Evolutionary conservation across 2,113 vertebrate genomes (phyloP).

Genomic region (Hippocampus abdominalis): DNA sequence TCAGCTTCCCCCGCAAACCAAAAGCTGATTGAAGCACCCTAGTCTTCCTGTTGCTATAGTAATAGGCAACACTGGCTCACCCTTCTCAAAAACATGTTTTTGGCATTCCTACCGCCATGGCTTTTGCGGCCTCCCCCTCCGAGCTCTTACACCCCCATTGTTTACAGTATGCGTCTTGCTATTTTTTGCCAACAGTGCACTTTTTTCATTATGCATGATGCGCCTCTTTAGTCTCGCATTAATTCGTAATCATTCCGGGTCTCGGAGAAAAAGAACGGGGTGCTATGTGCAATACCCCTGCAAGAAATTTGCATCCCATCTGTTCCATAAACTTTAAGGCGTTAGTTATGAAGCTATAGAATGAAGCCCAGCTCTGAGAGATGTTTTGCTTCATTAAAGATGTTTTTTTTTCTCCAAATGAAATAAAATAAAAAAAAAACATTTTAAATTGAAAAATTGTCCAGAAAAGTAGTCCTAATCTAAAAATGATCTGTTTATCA

Average conservation of each 20-base stretch:
- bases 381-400: not conserved
- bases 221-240: conserved; percentile 43
- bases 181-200: conserved; percentile 50
- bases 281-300: conserved; percentile 21
- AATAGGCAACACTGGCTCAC: conserved; percentile 67
- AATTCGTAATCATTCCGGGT: conserved; percentile 40
- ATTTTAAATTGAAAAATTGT: not conserved
- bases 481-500: not conserved
- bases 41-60: conserved; percentile 75
- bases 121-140: conserved; percentile 47
- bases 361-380: not conserved
- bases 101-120: conserved; percentile 52
- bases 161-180: conserved; percentile 49
- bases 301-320: conserved; percentile 12
- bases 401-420: no score
- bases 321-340: conserved; percentile 13
- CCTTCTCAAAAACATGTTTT: conserved; percentile 55
- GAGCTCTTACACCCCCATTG: conserved; percentile 43
- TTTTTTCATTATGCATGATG: conserved; percentile 48
- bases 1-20: conserved; percentile 42
- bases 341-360: not conserved
- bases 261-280: conserved; percentile 16
- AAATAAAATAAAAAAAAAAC: no score
- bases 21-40: conserved; percentile 66
- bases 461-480: not conserved